phyloP scores from a whole-genome alignment of 2,113 vertebrate genomes.

The Etheostoma cragini region DNA sequence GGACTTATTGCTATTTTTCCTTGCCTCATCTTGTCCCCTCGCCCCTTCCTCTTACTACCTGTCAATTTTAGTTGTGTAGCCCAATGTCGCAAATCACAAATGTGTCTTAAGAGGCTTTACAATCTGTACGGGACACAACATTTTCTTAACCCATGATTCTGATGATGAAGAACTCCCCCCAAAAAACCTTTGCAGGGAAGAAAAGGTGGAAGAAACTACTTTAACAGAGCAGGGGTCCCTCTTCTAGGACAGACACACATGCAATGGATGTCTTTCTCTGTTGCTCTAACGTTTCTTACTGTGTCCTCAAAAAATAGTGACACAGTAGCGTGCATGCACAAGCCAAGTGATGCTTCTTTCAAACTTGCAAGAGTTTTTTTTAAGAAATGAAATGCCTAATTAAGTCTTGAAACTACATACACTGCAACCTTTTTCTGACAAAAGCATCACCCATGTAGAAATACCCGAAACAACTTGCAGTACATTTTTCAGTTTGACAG shows the following conservation, averaged over 20 bases:
- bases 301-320: conserved; percentile 30
- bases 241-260: neutral
- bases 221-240: neutral
- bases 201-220: neutral
- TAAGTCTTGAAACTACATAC: neutral
- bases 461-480: neutral
- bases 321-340: neutral
- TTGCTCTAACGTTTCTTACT: conserved; percentile 17
- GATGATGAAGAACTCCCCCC: neutral
- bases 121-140: neutral
- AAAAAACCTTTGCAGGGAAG: neutral
- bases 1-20: conserved; percentile 36
- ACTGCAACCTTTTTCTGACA: neutral
- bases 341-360: neutral
- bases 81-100: neutral
- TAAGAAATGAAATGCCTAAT: neutral
- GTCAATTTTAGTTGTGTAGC: conserved; percentile 5
- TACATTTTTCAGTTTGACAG: conserved; percentile 6
- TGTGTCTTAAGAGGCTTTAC: neutral
- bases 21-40: neutral
- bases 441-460: neutral
- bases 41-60: neutral
- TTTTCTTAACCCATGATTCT: neutral
- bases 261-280: neutral
- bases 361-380: neutral